Percentiles rank a stretch among this genome's conserved stretches.
These are phyloP conservation scores for Ceratothoa steindachneri DNA, from an alignment of 2,888 invertebrate species.

Conservation along the genomic window DNA sequence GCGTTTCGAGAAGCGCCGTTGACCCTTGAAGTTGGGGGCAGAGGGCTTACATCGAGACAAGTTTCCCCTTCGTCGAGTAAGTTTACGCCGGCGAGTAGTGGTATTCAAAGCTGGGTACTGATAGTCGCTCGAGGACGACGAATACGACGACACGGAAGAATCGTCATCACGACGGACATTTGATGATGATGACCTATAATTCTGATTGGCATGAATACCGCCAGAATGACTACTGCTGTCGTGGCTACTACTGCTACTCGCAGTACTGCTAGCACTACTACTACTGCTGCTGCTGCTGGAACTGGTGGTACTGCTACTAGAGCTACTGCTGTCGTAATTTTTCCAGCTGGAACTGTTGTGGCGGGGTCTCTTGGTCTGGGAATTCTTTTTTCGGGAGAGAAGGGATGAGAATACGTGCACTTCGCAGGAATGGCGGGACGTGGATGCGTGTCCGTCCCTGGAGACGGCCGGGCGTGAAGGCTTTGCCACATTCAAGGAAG, in stretches of 20 bases:
- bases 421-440: background rate
- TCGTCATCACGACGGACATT: too few relatives aligned
- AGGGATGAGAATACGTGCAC: background rate
- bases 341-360: background rate
- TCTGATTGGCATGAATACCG: background rate
- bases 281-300: background rate
- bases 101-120: too few relatives aligned
- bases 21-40: too few relatives aligned
- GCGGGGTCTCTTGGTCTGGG: background rate
- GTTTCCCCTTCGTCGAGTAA: too few relatives aligned
- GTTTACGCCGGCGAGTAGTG: too few relatives aligned
- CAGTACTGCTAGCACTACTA: background rate
- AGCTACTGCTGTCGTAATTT: background rate
- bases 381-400: background rate
- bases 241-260: background rate
- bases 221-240: background rate
- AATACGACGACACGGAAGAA: too few relatives aligned
- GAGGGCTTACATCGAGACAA: too few relatives aligned
- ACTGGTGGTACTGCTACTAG: background rate
- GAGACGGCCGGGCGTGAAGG: background rate
- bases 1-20: too few relatives aligned
- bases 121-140: too few relatives aligned
- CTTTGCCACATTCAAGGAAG: background rate
- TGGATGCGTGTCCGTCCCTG: background rate
- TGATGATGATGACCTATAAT: background rate